These are phyloP conservation scores for Alauda arvensis DNA, from an alignment of 2,797 vertebrate species.

Conservation along the genomic window DNA sequence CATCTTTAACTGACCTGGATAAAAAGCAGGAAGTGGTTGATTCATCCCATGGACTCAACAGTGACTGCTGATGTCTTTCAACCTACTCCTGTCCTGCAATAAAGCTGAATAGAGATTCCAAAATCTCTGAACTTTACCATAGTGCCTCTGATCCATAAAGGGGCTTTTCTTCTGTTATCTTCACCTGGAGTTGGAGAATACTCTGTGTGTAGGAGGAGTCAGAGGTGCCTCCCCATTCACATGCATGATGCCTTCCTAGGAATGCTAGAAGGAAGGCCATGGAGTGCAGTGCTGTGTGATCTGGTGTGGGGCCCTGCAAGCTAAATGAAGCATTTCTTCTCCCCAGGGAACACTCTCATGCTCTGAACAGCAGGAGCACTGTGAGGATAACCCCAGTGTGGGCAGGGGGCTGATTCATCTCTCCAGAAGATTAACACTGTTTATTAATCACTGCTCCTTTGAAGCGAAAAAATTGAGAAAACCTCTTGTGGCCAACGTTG, in stretches of 20 bases:
- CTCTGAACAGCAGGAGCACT: slow-evolving; percentile 30
- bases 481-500: slow-evolving; percentile 19
- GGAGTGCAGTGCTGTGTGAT: neutral
- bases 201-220: neutral
- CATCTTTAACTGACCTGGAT: neutral
- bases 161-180: neutral
- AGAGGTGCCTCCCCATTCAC: neutral
- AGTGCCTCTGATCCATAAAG: neutral
- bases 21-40: neutral
- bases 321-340: slow-evolving; percentile 16
- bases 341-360: neutral
- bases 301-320: neutral
- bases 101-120: neutral
- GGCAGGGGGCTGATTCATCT: slow-evolving; percentile 53
- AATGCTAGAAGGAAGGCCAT: neutral
- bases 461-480: slow-evolving; percentile 58
- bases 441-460: slow-evolving; percentile 61
- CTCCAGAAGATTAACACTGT: slow-evolving; percentile 47
- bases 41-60: neutral
- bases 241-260: neutral
- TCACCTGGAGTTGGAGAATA: neutral
- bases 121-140: neutral
- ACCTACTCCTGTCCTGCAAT: neutral
- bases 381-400: slow-evolving; percentile 36
- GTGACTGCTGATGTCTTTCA: neutral